These are phyloP conservation scores for Lypha dubia DNA, from an alignment of 2,888 invertebrate species.

Conservation along the genomic window DNA sequence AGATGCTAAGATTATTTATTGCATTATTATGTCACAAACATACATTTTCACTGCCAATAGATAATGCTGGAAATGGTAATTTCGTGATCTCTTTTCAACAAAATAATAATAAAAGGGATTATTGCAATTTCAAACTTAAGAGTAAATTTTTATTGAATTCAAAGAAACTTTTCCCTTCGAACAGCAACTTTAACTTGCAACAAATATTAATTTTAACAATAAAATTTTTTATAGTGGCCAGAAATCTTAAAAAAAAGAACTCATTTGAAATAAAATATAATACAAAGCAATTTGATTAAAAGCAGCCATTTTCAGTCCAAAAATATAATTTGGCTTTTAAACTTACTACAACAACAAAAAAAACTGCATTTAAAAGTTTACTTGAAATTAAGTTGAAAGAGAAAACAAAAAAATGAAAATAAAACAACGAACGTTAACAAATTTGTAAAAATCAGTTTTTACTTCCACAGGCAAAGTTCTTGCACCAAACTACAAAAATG, in stretches of 20 bases:
- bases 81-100: neutral
- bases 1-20: no score
- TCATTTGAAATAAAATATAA: slow-evolving; percentile 33
- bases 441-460: slow-evolving; percentile 46
- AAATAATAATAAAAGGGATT: neutral
- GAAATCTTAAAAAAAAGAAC: slow-evolving; percentile 7
- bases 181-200: slow-evolving; percentile 26
- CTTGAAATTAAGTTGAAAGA: slow-evolving; percentile 53
- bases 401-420: slow-evolving; percentile 47
- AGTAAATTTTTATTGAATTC: neutral
- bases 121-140: neutral
- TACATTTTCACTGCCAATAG: no score
- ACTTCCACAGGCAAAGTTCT: slow-evolving; percentile 36
- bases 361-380: slow-evolving; percentile 57
- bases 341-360: slow-evolving; percentile 43
- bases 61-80: neutral
- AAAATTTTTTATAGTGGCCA: slow-evolving; percentile 5
- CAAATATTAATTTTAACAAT: neutral
- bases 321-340: slow-evolving; percentile 63
- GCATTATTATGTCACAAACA: no score
- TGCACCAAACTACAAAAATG: slow-evolving; percentile 65
- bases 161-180: neutral
- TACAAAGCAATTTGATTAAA: slow-evolving; percentile 52
- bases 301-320: slow-evolving; percentile 15
- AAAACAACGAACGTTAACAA: no score